Base-by-base conservation (phyloP, 2,888 invertebrate species). In the Ectemnius lituratus region DNA sequence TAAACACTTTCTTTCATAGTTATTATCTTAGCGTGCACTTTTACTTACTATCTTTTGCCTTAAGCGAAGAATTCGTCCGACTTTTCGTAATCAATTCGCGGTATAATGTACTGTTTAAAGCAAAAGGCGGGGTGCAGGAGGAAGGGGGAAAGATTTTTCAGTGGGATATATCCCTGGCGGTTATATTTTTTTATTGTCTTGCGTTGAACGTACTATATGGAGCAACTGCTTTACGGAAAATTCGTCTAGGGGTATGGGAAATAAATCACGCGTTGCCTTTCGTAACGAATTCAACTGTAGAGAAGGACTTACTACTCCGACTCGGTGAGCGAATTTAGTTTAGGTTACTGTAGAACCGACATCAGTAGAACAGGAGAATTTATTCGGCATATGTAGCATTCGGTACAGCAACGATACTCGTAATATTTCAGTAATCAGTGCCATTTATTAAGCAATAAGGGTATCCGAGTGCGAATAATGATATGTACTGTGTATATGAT, bases 401-500 rank as follows among this genome's bases (percentile, higher is more conserved):
- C 58, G 56, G 61, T 58, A 67, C 75, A 83, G 80, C 82, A 87
- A 84, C 85, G 84, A 87, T 83, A 84, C 78, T 85, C 80, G 73
- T 73, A 80, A 84, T 83, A 81, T 84, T 86, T 85, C 82, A 84
- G 81, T 84, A 86, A 88, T 88, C 87, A 89, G 90, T 90, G 90
- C 90, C 90, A 90, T 90, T 88, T 88, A 84, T 87, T 88, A 89
- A 90, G 88, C 87, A 89, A 88, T 89, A 89, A 88, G 86, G 80
- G 84, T 82, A 83, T 81, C 79, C 76, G 79, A 84, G 80, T 80
- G 75, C 69, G 76, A 78, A 78, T 73, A 70, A 72, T 47, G 68
- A 27, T 66, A 57, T 67, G 71, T 68, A 80, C 59, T 73, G 64
- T 61, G 58, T 67, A n/a, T 67, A 73, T 65, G 80, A 72, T 80